Evolutionary conservation across 2,888 invertebrate species (phyloP).

Genomic region (Dioctria linearis): DNA sequence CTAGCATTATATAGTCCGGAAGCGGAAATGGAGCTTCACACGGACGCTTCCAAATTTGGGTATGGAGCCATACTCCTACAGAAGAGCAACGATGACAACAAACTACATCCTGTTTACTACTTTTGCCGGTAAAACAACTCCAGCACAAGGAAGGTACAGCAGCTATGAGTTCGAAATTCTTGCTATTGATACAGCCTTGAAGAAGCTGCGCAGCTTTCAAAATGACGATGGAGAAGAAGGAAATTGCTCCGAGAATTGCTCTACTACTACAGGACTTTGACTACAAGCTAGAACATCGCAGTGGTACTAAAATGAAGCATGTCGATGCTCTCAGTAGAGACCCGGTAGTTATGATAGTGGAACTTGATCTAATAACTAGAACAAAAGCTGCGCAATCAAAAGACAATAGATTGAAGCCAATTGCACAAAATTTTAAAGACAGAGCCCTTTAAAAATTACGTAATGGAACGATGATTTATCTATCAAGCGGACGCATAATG

Average conservation of each 20-base stretch:
- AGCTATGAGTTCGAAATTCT: constrained; percentile 62
- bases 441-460: constrained; percentile 52
- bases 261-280: constrained; percentile 56
- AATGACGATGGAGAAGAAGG: constrained; percentile 63
- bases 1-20: constrained; percentile 57
- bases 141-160: constrained; percentile 61
- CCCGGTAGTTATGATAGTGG: background rate
- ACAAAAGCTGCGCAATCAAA: constrained; percentile 49
- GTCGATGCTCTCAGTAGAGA: constrained; percentile 56
- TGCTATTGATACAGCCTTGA: constrained; percentile 54
- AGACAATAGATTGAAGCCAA: constrained; percentile 43
- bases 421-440: constrained; percentile 50
- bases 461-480: constrained; percentile 24
- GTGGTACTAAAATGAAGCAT: constrained; percentile 56
- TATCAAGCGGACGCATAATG: constrained; percentile 50
- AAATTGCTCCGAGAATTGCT: constrained; percentile 56
- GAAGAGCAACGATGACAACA: constrained; percentile 53
- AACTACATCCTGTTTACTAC: constrained; percentile 42
- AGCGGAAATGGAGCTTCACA: constrained; percentile 59
- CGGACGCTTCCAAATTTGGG: constrained; percentile 60
- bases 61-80: constrained; percentile 60
- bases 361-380: constrained; percentile 19
- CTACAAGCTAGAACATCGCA: constrained; percentile 7
- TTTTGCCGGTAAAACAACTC: constrained; percentile 36
- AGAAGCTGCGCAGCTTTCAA: constrained; percentile 63